Base-by-base conservation (phyloP, 2,888 invertebrate species). In the Drosophila yooni region DNA sequence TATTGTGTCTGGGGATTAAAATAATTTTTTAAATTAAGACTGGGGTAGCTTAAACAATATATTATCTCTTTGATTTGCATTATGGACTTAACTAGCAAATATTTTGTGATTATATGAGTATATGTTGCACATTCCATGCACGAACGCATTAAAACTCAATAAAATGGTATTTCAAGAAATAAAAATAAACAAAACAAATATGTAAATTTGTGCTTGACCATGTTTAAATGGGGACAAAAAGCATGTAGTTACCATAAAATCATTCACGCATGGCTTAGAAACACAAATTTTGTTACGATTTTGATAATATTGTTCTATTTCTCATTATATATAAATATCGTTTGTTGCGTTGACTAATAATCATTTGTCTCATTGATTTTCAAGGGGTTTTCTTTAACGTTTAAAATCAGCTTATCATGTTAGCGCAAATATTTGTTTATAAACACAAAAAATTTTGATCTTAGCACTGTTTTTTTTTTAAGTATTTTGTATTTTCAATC, bases 331-430 rank as follows among this genome's bases (percentile, higher is more conserved):
- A 83, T 77, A 88, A 83, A 80, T 88, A 86, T 88, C 63, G 63
- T 82, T 83, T 80, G 81, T 83, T 88, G 73, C 75, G 74, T 83
- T 88, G 89, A 88, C 89, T 88, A 78, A 75, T 65, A 75, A 68
- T 48, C 72, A 64, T 59, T 74, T 64, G 31, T 62, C 56, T 40
- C 61, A 31, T 68, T 25, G 40, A 51, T 51, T 60, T 40, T 48
- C 21, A 48, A 50, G 21, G 2, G 15, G 34, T 50, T 63, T 18
- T 38, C 25, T 10, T 25, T n/a, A 57, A 31, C 11, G 18, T 21
- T 21, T 48, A 29, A 21, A 58, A 21, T 51, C 15, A 38, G 25
- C 13, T 50, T 48, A 13, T 21, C 3, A 33, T 21, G 48, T 46
- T 46, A 5, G 15, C 34, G 31, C 10, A 56, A 56, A 4, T 13